phyloP scores from a whole-genome alignment of 2,113 vertebrate genomes.

The Chauna torquata region DNA sequence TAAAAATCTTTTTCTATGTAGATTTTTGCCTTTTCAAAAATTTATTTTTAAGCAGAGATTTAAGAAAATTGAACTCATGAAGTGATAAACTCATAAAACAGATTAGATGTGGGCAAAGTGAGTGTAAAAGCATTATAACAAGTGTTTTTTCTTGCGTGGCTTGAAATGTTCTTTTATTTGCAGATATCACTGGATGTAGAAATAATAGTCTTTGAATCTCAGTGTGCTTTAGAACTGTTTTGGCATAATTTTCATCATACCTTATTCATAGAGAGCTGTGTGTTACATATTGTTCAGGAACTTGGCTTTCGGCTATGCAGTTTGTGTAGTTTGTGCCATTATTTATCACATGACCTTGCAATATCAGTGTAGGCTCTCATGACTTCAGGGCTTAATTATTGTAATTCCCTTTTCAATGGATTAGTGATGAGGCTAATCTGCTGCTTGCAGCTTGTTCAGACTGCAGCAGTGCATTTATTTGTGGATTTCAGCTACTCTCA shows the following conservation, averaged over 20 bases:
- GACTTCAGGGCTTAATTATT: conserved; percentile 49
- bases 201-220: not conserved
- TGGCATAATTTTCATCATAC: not conserved
- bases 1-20: not conserved
- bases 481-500: not conserved
- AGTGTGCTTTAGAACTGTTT: not conserved
- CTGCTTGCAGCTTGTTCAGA: conserved; percentile 32
- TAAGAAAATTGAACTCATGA: not conserved
- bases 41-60: not conserved
- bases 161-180: not conserved
- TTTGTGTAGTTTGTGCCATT: conserved; percentile 28
- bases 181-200: not conserved
- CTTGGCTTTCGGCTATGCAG: not conserved
- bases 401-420: conserved; percentile 45
- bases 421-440: conserved; percentile 58
- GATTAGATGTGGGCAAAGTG: not conserved
- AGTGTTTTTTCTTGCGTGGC: not conserved
- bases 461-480: not conserved
- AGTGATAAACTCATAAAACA: not conserved
- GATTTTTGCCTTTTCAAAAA: not conserved
- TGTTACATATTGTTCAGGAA: not conserved
- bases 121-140: not conserved
- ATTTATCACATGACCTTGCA: conserved; percentile 32
- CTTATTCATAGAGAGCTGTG: not conserved
- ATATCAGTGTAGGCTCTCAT: not conserved